Base-by-base conservation (phyloP, 2,888 invertebrate genomes). In the Sarcophaga subvicina region DNA sequence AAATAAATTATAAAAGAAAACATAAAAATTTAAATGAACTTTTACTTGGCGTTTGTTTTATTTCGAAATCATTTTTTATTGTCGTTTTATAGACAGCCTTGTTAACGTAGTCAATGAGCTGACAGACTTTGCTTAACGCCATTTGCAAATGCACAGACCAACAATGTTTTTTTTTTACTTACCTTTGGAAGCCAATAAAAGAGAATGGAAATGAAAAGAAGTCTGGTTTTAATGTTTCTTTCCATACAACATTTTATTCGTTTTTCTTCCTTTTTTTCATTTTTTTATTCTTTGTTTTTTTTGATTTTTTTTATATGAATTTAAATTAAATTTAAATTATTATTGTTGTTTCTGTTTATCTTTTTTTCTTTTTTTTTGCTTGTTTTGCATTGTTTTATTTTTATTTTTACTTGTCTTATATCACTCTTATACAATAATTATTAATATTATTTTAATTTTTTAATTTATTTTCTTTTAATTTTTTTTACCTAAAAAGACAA, bases 261-360 rank as follows among this genome's bases (percentile, higher is more conserved):
- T 37, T 37, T 37, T 66, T 70, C 54, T 73, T 22, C 20, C n/a
- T 73, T 69, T 25, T 59, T 76, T 77, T 49, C 14, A 6, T 49
- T 25, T 71, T n/a, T 71, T 22, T 22, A 22, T 22, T 22, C 1
- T 22, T 22, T 22, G 22, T 22, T 22, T 22, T 22, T 0, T 22
- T 22, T 22, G 1, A 1, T 73, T 75, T 66, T 59, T 80, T 71
- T 63, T 60, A 78, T 84, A 84, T 59, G 76, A 84, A 84, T 87
- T 84, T 79, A 87, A 87, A 87, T 87, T 84, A 76, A 63, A 82
- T 84, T 87, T 87, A 87, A 87, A 87, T 84, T 82, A 87, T 80
- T 87, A 73, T 78, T 80, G 27, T 81, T 75, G 49, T 77, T 83
- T 64, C 69, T 20, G 62, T 80, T 77, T 10, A 20, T 20, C 1